Base-by-base conservation (phyloP, 2,797 vertebrate species). In the Arrhamphus sclerolepis region DNA sequence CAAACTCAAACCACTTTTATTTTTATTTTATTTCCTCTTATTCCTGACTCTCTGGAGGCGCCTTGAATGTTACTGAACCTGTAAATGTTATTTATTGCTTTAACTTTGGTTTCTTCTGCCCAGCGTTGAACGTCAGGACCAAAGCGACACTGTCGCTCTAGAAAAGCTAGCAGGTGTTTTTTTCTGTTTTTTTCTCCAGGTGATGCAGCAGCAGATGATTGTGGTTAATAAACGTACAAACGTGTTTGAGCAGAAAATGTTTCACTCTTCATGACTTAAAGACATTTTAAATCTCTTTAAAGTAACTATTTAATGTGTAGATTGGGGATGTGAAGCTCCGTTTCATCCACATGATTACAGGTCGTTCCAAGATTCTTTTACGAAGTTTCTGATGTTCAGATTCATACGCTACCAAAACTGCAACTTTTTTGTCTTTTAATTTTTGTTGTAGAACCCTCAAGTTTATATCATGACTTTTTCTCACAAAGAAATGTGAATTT, bases 211-310 rank as follows among this genome's bases (percentile, higher is more conserved):
- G 77, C 81, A 72, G 77, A 90, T 72, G 82, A 90, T 87, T 90
- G 90, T 92, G 80, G 68, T 90, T 79, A 92, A 92, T 94, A 94
- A 93, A 93, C 80, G 87, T 91, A 29, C 80, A 86, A 62, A 77
- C 56, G 83, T 82, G 76, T 81, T 77, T 84, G 60, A 76, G 46
- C 51, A 68, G 49, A 77, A 57, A 1, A 6, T 7, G 38, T 55
- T 43, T 22, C 43, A 55, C 9, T 78, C 28, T 9, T 26, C 24
- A 26, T 29, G 28, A 29, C 8, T 29, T 29, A 29, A 29, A 29
- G 1, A 29, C 4, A 9, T 4, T 3, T 28, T 28, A 28, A 4
- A 28, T n/a, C n/a, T n/a, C n/a, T n/a, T n/a, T n/a, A n/a, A n/a
- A n/a, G n/a, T n/a, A n/a, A n/a, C n/a, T n/a, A n/a, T n/a, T n/a